Evolutionary conservation across 2,888 invertebrate species (phyloP).

Genomic region (Phengaris alcon): DNA sequence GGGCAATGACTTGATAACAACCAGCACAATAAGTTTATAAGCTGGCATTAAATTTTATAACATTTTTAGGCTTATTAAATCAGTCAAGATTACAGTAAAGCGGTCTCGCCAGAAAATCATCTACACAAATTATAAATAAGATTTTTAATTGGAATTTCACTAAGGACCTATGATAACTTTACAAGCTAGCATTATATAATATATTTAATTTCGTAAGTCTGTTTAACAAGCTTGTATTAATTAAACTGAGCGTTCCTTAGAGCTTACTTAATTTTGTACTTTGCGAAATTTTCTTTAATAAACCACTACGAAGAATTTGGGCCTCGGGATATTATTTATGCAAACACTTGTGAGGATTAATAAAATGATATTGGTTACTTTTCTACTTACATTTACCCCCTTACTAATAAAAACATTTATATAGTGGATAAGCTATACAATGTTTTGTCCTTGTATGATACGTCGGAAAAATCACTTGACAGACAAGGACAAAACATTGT

Average conservation of each 20-base stretch:
- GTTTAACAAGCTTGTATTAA: constrained; percentile 1
- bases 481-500: no score
- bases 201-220: constrained; percentile 6
- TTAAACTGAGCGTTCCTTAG: constrained; percentile 14
- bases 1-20: not conserved
- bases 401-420: no score
- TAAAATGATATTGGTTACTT: not conserved
- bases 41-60: not conserved
- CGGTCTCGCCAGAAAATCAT: not conserved
- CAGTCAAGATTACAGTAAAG: not conserved
- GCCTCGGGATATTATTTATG: not conserved
- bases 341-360: not conserved
- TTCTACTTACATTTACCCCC: no score
- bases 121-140: not conserved
- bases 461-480: no score
- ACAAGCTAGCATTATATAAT: not conserved
- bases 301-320: not conserved
- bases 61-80: not conserved
- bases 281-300: not conserved
- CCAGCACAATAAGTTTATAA: not conserved
- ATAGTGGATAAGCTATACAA: no score
- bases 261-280: constrained; percentile 6
- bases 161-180: not conserved
- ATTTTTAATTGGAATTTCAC: constrained; percentile 2
- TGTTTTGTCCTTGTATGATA: no score